Base-by-base conservation (phyloP, 2,888 invertebrate genomes). In the Drosophila nigritarsus region DNA sequence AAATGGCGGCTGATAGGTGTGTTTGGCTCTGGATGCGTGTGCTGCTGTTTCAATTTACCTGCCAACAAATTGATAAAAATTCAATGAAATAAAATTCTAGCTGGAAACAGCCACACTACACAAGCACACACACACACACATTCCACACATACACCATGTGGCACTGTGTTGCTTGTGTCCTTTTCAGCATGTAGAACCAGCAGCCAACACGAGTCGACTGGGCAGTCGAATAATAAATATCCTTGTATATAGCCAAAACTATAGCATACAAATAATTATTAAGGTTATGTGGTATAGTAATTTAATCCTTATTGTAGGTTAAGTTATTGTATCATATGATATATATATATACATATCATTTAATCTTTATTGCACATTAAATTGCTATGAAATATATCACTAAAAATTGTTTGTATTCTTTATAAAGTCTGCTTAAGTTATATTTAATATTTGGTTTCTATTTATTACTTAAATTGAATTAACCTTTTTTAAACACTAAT, bases 41-140 rank as follows among this genome's bases (percentile, higher is more conserved):
- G 56, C 58, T 73, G 70, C 78, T 74, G 71, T 68, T 83, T 82
- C 83, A 75, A 83, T 83, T 80, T 82, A 75, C 77, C 53, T 73
- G 54, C 67, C 74, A 75, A 70, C 68, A 87, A 87, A 87, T 89
- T 89, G 82, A 89, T 87, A 81, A 82, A 83, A 89, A 87, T 84
- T 80, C 82, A 77, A 85, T 87, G 84, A 82, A 78, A 89, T 77
- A 82, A 56, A 55, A 75, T 80, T 71, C 61, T 24, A 69, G 58
- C 50, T 48, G 53, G 38, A n/a, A 50, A 38, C 45, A 61, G 24
- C 42, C 27, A 55, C 15, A 40, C 15, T 8, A n/a, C 15, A 5
- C 3, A 3, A 5, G n/a, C 1, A 7, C 18, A 6, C 36, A 7
- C 40, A n/a, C 7, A 8, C 7, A 15, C 7, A 24, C 20, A 20